A percentile compares a stretch with the other conserved stretches of the same genome.
Conservation (phyloP, 2,113 vertebrate genomes). For the Seriola rivoliana region DNA sequence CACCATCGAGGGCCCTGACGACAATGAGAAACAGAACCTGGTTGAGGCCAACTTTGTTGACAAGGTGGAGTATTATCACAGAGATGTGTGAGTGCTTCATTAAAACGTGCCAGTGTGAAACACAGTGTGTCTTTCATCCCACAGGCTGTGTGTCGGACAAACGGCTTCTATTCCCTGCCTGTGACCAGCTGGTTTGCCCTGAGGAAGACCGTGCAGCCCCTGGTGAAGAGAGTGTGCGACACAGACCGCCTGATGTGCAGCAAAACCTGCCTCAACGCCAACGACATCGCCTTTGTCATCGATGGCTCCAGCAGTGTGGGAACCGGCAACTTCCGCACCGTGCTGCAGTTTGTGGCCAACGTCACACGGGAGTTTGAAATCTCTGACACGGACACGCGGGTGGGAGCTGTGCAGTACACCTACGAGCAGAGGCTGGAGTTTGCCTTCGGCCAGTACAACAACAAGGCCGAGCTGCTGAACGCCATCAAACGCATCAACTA, state of each 20-base stretch:
- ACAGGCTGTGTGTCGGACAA: slow-evolving; percentile 96
- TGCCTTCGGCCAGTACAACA: slow-evolving; percentile 90
- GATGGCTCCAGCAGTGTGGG: slow-evolving; percentile 98
- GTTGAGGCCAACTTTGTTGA: slow-evolving; percentile 93
- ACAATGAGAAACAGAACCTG: slow-evolving; percentile 91
- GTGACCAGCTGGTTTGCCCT: slow-evolving; percentile 95
- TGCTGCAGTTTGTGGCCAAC: slow-evolving; percentile 97
- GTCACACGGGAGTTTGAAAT: slow-evolving; percentile 96
- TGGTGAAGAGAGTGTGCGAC: slow-evolving; percentile 94
- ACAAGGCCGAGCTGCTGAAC: slow-evolving; percentile 89
- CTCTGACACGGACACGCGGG: slow-evolving; percentile 93
- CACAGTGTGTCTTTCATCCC: neutral
- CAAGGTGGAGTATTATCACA: slow-evolving; percentile 85
- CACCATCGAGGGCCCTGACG: slow-evolving; percentile 93
- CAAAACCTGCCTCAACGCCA: slow-evolving; percentile 97
- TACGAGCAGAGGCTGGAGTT: slow-evolving; percentile 98
- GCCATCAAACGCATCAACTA: slow-evolving; percentile 95
- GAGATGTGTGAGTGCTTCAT: neutral
- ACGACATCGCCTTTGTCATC: slow-evolving; percentile 95
- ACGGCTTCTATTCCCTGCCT: slow-evolving; percentile 89
- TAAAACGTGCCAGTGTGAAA: neutral
- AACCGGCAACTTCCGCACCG: slow-evolving; percentile 93
- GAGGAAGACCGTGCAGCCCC: slow-evolving; percentile 89
- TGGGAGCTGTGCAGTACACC: slow-evolving; percentile 96
- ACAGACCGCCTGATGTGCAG: slow-evolving; percentile 92